Conservation (phyloP, 2,797 vertebrate species). For the Ctenopoma kingsleyae region DNA sequence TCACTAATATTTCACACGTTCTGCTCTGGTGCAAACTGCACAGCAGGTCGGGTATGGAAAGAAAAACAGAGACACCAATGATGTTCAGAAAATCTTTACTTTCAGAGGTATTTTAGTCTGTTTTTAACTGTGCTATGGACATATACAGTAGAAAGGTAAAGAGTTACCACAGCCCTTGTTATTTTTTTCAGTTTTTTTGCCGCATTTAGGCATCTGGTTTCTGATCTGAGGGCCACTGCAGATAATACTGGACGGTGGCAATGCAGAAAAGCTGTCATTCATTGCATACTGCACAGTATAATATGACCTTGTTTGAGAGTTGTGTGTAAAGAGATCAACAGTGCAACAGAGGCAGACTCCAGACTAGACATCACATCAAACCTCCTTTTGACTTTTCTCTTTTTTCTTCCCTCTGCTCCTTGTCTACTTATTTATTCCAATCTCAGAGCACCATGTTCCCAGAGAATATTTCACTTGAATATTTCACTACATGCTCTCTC, state of each 20-base stretch:
- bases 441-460: conserved; percentile 76
- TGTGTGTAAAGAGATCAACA: conserved; percentile 59
- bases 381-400: conserved; percentile 53
- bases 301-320: conserved; percentile 62
- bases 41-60: not conserved
- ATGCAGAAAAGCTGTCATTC: conserved; percentile 44
- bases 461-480: conserved; percentile 76
- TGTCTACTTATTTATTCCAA: conserved; percentile 77
- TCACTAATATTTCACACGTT: not conserved
- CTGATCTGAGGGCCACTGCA: conserved; percentile 38
- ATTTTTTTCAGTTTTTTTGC: not conserved
- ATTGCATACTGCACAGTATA: conserved; percentile 5
- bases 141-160: not conserved
- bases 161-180: not conserved
- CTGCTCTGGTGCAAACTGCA: not conserved
- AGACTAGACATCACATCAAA: conserved; percentile 65
- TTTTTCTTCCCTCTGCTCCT: conserved; percentile 50
- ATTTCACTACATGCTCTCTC: conserved; percentile 67
- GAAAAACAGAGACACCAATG: no score
- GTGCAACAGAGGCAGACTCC: conserved; percentile 45
- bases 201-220: not conserved
- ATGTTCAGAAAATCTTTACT: not conserved
- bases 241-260: conserved; percentile 15
- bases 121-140: not conserved
- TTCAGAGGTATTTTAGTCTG: not conserved